These are phyloP conservation scores for Cheilosia soror DNA, from an alignment of 2,888 invertebrate species.

Conservation along the genomic window DNA sequence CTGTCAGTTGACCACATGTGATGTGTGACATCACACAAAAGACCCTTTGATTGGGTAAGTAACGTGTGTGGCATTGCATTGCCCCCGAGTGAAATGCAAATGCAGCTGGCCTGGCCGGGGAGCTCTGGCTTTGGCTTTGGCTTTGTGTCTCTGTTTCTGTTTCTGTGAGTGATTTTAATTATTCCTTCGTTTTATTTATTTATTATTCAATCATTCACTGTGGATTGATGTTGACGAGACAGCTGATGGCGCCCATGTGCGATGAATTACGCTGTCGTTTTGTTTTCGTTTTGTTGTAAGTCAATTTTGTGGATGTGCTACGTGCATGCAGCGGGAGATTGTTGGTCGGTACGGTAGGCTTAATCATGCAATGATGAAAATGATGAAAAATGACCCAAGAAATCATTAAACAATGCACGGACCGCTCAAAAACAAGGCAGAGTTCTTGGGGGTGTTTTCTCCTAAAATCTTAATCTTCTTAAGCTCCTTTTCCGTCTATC, in stretches of 20 bases:
- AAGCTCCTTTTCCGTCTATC: no score
- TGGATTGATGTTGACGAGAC: slow-evolving; percentile 74
- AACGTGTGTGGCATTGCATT: slow-evolving; percentile 73
- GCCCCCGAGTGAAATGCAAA: slow-evolving; percentile 70
- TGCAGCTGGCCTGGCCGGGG: slow-evolving; percentile 40
- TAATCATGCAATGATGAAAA: background rate
- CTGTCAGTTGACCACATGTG: slow-evolving; percentile 70
- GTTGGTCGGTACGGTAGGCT: no score
- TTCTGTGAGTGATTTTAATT: slow-evolving; percentile 66
- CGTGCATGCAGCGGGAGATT: background rate
- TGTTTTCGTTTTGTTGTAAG: slow-evolving; percentile 49
- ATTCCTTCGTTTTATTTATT: slow-evolving; percentile 68
- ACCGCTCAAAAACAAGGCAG: no score
- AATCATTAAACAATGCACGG: no score
- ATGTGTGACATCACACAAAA: slow-evolving; percentile 74
- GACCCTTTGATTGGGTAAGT: slow-evolving; percentile 72
- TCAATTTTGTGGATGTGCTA: slow-evolving; percentile 19
- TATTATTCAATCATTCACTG: slow-evolving; percentile 73
- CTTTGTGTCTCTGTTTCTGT: slow-evolving; percentile 19
- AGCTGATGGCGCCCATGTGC: slow-evolving; percentile 75
- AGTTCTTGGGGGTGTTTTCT: no score
- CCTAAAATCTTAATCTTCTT: no score
- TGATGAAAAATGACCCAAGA: no score
- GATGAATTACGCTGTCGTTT: slow-evolving; percentile 70
- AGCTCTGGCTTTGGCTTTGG: background rate